Percentiles rank a stretch among this genome's conserved stretches.
Evolutionary conservation across 1,140 invertebrate species (phyloP).

Genomic region (Caenorhabditis elegans): WBcel235 BX284604.4:6879001-6879500

Average conservation of each 20-base stretch:
- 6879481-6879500: no score
- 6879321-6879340: constrained; percentile 78
- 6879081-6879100: constrained; percentile 29
- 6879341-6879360: constrained; percentile 73
- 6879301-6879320: constrained; percentile 77
- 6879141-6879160: not conserved
- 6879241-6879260: no score
- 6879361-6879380: constrained; percentile 1
- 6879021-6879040: not conserved
- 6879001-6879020: no score
- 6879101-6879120: not conserved
- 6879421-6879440: not conserved
- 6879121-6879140: constrained; percentile 9
- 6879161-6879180: not conserved
- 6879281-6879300: constrained; percentile 88
- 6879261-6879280: constrained; percentile 70
- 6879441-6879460: not conserved
- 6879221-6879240: no score
- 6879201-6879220: no score
- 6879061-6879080: not conserved
- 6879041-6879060: constrained; percentile 1
- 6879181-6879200: not conserved
- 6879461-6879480: no score
- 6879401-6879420: not conserved
- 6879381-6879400: not conserved